These are phyloP conservation scores for Rhinopomastus cyanomelas DNA, from an alignment of 2,113 vertebrate species.

Conservation along the genomic window DNA sequence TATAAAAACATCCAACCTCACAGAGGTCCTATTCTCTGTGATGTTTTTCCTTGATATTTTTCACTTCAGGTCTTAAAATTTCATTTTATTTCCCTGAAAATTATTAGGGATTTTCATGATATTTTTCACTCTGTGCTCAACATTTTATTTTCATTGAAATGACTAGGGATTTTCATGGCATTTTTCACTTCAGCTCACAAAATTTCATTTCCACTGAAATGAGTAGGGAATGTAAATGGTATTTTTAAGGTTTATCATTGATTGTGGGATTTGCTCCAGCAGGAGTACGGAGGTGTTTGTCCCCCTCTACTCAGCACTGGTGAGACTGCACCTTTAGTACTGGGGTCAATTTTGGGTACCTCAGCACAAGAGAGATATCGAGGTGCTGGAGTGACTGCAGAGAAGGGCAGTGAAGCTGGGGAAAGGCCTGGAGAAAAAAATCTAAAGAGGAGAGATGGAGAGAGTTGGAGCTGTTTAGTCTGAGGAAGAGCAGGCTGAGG, in stretches of 20 bases:
- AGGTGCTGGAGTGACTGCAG: too few species aligned
- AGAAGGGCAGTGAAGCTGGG: too few species aligned
- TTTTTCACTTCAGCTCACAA: neutral
- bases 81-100: neutral
- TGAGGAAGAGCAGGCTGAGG: too few species aligned
- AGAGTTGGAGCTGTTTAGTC: too few species aligned
- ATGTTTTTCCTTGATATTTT: neutral
- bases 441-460: too few species aligned
- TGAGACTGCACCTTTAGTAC: too few species aligned
- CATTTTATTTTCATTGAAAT: neutral
- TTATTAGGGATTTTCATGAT: neutral
- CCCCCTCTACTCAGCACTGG: too few species aligned
- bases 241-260: neutral
- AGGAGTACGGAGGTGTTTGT: too few species aligned
- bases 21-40: neutral
- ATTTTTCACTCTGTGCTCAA: neutral
- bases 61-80: neutral
- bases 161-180: neutral
- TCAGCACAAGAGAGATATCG: too few species aligned
- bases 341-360: too few species aligned
- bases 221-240: neutral
- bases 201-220: neutral
- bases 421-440: too few species aligned
- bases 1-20: neutral
- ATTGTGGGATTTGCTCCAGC: neutral